Evolutionary conservation across 2,113 vertebrate species (phyloP).

Genomic region (Pseudorasbora parva): DNA sequence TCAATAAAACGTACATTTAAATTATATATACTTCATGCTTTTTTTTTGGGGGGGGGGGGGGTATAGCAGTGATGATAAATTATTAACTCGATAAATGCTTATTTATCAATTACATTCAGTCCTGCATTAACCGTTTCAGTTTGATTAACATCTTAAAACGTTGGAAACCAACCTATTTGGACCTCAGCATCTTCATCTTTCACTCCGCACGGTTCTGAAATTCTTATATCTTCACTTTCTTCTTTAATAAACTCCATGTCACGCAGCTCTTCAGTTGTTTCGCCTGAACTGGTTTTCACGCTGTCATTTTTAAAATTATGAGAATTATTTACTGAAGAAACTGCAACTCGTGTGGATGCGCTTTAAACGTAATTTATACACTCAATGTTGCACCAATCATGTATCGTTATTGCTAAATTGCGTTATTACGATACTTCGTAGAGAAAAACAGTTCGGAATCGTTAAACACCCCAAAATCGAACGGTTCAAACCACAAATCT

Average conservation of each 20-base stretch:
- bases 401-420: too few relatives aligned
- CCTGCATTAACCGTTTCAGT: too few relatives aligned
- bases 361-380: background rate
- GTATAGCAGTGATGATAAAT: too few relatives aligned
- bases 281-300: background rate
- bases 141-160: too few relatives aligned
- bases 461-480: background rate
- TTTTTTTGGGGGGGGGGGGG: too few relatives aligned
- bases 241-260: conserved; percentile 22
- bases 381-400: background rate
- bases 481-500: background rate
- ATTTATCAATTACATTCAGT: too few relatives aligned
- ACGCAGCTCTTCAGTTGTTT: background rate
- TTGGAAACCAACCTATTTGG: background rate
- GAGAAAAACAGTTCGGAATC: background rate
- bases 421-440: too few relatives aligned
- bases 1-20: too few relatives aligned
- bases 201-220: background rate
- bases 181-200: conserved; percentile 1
- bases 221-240: background rate
- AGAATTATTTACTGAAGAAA: background rate
- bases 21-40: too few relatives aligned
- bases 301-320: background rate
- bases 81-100: too few relatives aligned
- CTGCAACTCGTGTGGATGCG: background rate